These are phyloP conservation scores for Lottia gigantea DNA, from an alignment of 2,888 invertebrate genomes.

Conservation along the genomic window DNA sequence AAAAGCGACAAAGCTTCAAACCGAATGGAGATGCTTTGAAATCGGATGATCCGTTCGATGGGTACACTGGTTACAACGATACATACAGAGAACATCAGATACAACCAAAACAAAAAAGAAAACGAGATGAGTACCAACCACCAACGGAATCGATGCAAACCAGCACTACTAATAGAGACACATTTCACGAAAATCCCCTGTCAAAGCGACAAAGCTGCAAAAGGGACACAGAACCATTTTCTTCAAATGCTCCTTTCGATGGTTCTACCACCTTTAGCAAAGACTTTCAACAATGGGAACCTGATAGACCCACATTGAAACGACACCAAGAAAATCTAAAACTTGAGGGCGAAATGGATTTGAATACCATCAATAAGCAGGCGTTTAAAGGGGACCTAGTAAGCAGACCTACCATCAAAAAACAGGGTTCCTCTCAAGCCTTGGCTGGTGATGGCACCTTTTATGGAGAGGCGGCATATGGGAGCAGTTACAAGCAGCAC, in stretches of 20 bases:
- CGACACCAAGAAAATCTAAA: constrained; percentile 34
- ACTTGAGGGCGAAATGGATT: constrained; percentile 55
- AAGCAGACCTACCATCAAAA: constrained; percentile 14
- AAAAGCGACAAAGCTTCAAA: constrained; percentile 34
- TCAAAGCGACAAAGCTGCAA: constrained; percentile 36
- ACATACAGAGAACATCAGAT: constrained; percentile 10
- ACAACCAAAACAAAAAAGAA: constrained; percentile 29
- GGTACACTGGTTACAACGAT: not conserved
- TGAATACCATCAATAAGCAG: constrained; percentile 48
- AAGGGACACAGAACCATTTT: constrained; percentile 27
- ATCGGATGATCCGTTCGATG: not conserved
- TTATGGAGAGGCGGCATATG: constrained; percentile 22
- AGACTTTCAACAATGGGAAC: constrained; percentile 40
- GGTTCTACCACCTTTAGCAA: constrained; percentile 36
- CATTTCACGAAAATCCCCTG: constrained; percentile 19
- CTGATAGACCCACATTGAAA: constrained; percentile 19
- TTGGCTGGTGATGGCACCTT: constrained; percentile 28
- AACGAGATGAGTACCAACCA: constrained; percentile 47
- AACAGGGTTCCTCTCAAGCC: constrained; percentile 28
- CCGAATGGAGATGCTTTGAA: constrained; percentile 37
- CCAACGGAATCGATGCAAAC: constrained; percentile 43
- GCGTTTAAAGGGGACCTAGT: constrained; percentile 22
- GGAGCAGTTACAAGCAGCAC: constrained; percentile 17
- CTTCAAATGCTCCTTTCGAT: constrained; percentile 33
- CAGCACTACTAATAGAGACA: constrained; percentile 47